Evolutionary conservation across 2,888 invertebrate species (phyloP), one percentile per base, ranked within the genome.

Genomic region (Hydraecia micacea): DNA sequence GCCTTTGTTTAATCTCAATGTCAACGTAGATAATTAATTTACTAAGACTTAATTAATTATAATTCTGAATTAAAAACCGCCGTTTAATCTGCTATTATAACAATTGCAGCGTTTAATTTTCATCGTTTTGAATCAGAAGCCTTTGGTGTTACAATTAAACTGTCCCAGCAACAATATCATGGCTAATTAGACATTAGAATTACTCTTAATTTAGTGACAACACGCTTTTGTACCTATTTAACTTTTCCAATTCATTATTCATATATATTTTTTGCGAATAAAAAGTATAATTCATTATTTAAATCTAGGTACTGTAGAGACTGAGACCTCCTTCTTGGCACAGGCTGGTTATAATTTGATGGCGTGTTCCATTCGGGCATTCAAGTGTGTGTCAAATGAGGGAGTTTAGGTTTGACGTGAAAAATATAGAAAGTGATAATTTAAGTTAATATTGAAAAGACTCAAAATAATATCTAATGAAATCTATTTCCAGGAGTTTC

Each of bases 81-180:
- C n/a, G n/a, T n/a, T 36, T 36, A 60, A 46, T 32, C 6, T 15
- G 9, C 15, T 25, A 13, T 25, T 46, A 46, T 7, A 49, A n/a
- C n/a, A 63, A 75, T 75, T 63, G 39, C 49, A n/a, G n/a, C 18
- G n/a, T 60, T 52, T 66, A 32, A 73, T 63, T 65, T 49, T 18
- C 28, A 58, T n/a, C 3, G 15, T 55, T 52, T 77, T 21, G 21
- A 18, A 15, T 55, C 32, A 49, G 25, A 72, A 65, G 58, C 65
- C 65, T 80, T 52, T 73, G 58, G 39, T 80, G 25, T 36, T 66
- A 49, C 5, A 80, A 66, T 79, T 73, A 73, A 80, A 65, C 15
- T 49, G 49, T 73, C 55, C 8, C 2, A 28, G 18, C 8, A 72
- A n/a, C 0, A 80, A 28, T 55, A 49, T 73, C 18, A 15, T 25